Evolutionary conservation across 2,113 vertebrate species (phyloP).

Genomic region (Talpa occidentalis): DNA sequence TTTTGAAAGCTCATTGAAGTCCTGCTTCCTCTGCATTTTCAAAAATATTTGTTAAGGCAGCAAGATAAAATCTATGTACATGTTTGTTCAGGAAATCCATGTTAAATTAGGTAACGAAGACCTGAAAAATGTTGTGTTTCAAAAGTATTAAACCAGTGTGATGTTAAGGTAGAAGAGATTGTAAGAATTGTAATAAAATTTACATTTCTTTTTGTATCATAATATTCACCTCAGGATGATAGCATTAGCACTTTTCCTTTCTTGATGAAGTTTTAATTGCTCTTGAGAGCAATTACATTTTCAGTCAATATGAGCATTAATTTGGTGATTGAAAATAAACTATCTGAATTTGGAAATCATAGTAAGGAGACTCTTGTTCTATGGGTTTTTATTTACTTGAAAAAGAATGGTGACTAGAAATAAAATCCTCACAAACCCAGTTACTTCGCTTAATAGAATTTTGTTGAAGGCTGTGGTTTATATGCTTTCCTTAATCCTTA

Average conservation of each 20-base stretch:
- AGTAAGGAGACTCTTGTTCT: background rate
- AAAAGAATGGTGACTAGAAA: background rate
- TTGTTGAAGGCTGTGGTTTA: background rate
- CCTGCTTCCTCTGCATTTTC: background rate
- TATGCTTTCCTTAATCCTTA: conserved; percentile 39
- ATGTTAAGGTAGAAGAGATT: no score
- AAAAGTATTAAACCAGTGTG: no score
- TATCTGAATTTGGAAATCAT: conserved; percentile 20
- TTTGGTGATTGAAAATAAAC: conserved; percentile 39
- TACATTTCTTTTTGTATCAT: no score
- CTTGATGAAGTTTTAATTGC: background rate
- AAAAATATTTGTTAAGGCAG: conserved; percentile 2
- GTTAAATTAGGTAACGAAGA: background rate
- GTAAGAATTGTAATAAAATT: no score
- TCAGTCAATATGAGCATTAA: conserved; percentile 11
- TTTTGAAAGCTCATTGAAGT: conserved; percentile 31
- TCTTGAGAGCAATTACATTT: conserved; percentile 29
- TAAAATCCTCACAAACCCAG: background rate
- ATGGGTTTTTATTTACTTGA: background rate
- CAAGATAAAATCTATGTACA: background rate
- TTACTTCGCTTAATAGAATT: background rate
- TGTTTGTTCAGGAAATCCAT: background rate
- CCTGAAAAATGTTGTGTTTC: background rate
- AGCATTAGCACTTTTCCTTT: no score
- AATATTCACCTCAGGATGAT: no score